phyloP scores from a whole-genome alignment of 23 tunicate genomes.

The Oikopleura dioica region DNA sequence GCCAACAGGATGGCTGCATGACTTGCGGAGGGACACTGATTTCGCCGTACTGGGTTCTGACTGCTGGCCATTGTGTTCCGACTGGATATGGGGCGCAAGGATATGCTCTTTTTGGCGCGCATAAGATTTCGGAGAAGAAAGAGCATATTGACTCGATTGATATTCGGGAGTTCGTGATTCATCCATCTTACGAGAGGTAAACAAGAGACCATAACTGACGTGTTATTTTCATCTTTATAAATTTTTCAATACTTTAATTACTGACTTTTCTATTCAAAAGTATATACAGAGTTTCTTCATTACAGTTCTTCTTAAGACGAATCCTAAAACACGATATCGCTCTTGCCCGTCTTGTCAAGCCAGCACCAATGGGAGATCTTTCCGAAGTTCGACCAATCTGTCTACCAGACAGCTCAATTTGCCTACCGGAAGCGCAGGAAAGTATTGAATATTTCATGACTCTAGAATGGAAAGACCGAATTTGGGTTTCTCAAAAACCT shows the following conservation, averaged over 20 bases:
- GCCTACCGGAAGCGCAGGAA: slow-evolving; percentile 1
- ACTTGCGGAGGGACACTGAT: slow-evolving; percentile 1
- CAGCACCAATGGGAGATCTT: slow-evolving; percentile 12
- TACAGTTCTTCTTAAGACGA: too few relatives aligned
- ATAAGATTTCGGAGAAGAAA: slow-evolving; percentile 9
- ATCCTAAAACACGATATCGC: neutral
- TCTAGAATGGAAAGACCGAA: too few relatives aligned
- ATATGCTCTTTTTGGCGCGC: slow-evolving; percentile 5
- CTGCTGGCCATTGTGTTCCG: slow-evolving; percentile 12
- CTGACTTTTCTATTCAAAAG: too few relatives aligned
- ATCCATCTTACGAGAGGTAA: neutral
- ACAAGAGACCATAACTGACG: too few relatives aligned
- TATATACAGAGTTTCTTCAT: too few relatives aligned
- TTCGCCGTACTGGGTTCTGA: slow-evolving; percentile 6
- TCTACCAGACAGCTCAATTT: neutral
- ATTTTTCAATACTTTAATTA: too few relatives aligned
- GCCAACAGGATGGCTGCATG: slow-evolving; percentile 8
- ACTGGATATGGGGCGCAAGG: slow-evolving; percentile 9
- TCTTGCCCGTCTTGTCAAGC: neutral
- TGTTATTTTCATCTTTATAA: too few relatives aligned
- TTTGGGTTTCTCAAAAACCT: too few relatives aligned
- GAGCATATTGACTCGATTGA: slow-evolving; percentile 7
- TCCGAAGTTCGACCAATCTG: neutral
- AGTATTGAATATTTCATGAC: too few relatives aligned
- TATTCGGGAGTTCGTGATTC: neutral